Conservation (phyloP, 1,140 invertebrate species). For the Drosophila ficusphila region DNA sequence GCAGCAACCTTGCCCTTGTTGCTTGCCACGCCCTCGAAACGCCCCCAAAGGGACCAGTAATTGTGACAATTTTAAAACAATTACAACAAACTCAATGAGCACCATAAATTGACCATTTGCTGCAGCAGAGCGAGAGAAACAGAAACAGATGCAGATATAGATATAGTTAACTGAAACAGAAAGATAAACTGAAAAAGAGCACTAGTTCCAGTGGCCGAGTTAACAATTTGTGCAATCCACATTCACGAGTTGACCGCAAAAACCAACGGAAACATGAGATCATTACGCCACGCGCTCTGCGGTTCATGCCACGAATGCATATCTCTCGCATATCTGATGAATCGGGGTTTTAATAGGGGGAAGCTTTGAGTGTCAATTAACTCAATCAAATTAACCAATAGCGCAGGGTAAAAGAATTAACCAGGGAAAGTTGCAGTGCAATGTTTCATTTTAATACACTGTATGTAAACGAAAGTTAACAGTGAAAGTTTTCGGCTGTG, state of each 20-base stretch:
- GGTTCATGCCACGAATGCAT: slow-evolving; percentile 35
- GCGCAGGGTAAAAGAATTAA: not conserved
- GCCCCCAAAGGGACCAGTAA: slow-evolving; percentile 10
- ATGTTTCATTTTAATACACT: no score
- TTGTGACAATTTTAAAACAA: slow-evolving; percentile 50
- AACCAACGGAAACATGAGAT: slow-evolving; percentile 64
- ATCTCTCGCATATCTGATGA: slow-evolving; percentile 1
- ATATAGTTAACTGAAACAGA: no score
- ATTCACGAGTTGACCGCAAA: slow-evolving; percentile 46
- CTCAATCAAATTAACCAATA: slow-evolving; percentile 8
- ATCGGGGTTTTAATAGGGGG: slow-evolving; percentile 1
- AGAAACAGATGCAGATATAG: no score
- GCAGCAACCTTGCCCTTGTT: slow-evolving; percentile 80
- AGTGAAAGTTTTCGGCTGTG: no score
- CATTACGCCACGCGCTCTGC: slow-evolving; percentile 69
- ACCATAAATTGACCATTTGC: slow-evolving; percentile 21
- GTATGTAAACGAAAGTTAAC: no score
- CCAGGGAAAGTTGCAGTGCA: no score
- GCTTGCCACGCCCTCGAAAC: slow-evolving; percentile 37
- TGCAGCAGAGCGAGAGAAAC: not conserved
- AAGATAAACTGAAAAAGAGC: no score
- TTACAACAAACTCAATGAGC: slow-evolving; percentile 42
- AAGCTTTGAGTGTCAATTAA: slow-evolving; percentile 28
- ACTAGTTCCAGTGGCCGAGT: slow-evolving; percentile 18
- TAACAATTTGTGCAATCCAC: slow-evolving; percentile 43